Evolutionary conservation across 2,113 vertebrate genomes (phyloP).

Genomic region (Misgurnus anguillicaudatus): DNA sequence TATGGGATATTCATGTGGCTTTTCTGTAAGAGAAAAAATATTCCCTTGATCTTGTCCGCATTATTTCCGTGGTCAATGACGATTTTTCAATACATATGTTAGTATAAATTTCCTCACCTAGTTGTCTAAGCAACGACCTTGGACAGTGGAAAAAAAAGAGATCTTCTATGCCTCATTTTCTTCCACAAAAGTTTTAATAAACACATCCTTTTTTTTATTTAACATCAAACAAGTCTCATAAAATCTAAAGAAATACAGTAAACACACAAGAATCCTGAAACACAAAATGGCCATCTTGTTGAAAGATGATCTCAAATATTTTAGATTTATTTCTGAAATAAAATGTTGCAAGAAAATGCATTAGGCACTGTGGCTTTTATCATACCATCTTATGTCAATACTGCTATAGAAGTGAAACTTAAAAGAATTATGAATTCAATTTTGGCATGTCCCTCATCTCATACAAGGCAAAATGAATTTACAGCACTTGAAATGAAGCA

Average conservation of each 20-base stretch:
- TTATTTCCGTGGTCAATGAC: slow-evolving; percentile 1
- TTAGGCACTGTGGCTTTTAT: too few species aligned
- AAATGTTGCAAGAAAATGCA: too few species aligned
- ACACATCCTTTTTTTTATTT: slow-evolving; percentile 17
- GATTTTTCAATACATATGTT: slow-evolving; percentile 29
- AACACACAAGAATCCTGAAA: neutral
- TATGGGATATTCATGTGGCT: too few species aligned
- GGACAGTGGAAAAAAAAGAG: slow-evolving; percentile 29
- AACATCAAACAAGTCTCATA: neutral
- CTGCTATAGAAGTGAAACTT: too few species aligned
- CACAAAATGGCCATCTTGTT: neutral
- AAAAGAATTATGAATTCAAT: too few species aligned
- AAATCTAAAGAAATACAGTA: neutral
- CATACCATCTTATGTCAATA: too few species aligned
- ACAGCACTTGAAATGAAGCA: too few species aligned
- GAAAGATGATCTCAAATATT: too few species aligned
- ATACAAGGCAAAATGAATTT: too few species aligned
- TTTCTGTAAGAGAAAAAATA: neutral
- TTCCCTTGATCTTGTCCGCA: neutral
- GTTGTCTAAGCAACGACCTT: slow-evolving; percentile 45
- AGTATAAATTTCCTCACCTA: slow-evolving; percentile 19
- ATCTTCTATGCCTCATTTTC: slow-evolving; percentile 50
- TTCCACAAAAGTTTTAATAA: slow-evolving; percentile 38
- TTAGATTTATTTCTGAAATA: too few species aligned
- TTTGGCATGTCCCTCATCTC: too few species aligned